Conservation (phyloP, 2,113 vertebrate species). For the Onychorhynchus coronatus region DNA sequence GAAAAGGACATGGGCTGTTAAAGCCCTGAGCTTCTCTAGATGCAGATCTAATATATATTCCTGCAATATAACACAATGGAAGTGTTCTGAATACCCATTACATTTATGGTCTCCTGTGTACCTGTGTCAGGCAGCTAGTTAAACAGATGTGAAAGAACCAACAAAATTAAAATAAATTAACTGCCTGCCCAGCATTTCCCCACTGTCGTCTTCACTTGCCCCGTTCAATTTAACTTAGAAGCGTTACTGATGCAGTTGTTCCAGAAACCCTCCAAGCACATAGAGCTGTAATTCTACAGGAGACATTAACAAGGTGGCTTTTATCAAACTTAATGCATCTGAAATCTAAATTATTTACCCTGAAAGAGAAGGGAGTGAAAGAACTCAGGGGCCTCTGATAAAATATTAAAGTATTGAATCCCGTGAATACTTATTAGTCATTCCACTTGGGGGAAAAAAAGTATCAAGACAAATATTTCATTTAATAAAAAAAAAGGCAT, state of each 20-base stretch:
- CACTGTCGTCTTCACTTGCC: neutral
- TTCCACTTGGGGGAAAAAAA: neutral
- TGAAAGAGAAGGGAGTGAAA: conserved; percentile 4
- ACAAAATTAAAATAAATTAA: conserved; percentile 23
- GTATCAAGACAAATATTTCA: neutral
- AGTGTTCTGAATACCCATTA: neutral
- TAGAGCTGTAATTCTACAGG: neutral
- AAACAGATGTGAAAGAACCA: conserved; percentile 19
- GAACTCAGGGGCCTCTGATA: neutral
- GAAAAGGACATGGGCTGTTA: neutral
- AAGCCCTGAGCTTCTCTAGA: neutral
- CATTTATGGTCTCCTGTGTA: neutral
- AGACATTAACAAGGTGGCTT: conserved; percentile 11
- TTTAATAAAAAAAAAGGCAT: neutral
- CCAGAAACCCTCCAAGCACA: neutral
- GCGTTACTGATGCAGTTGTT: neutral
- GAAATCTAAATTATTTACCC: conserved; percentile 36
- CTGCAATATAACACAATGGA: neutral
- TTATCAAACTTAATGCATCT: conserved; percentile 10
- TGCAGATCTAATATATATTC: neutral
- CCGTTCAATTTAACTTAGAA: neutral
- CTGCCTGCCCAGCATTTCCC: neutral
- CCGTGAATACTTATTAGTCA: conserved; percentile 1
- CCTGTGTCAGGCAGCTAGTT: neutral
- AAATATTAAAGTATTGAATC: conserved; percentile 16